A percentile compares a stretch with the other conserved stretches of the same genome.
Evolutionary conservation across 2,113 vertebrate genomes (phyloP).

Genomic region (Syrmaticus mikado): DNA sequence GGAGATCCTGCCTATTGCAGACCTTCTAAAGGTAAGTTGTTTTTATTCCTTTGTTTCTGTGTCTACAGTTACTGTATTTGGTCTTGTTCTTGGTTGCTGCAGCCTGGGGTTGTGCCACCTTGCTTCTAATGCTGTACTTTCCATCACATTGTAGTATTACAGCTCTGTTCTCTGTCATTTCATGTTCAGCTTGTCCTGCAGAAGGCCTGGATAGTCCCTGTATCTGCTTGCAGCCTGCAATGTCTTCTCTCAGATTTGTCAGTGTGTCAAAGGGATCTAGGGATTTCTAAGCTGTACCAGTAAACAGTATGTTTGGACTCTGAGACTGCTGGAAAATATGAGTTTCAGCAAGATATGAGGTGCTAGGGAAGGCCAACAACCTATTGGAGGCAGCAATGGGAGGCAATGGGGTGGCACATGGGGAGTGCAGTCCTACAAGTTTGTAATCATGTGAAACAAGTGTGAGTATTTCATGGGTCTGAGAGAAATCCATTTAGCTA

Average conservation of each 20-base stretch:
- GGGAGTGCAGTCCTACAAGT: not conserved
- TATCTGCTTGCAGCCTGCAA: not conserved
- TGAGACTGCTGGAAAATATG: not conserved
- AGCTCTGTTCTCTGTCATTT: not conserved
- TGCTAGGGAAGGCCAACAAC: not conserved
- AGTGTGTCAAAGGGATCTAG: not conserved
- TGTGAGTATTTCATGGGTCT: not conserved
- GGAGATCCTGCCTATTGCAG: too few species aligned
- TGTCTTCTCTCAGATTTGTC: not conserved
- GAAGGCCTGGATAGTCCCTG: not conserved
- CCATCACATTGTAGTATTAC: too few species aligned
- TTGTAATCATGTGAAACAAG: not conserved
- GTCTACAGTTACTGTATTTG: too few species aligned
- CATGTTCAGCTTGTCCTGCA: not conserved
- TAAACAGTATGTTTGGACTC: fast-evolving
- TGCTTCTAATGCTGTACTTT: too few species aligned
- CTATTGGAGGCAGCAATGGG: not conserved
- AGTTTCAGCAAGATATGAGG: not conserved
- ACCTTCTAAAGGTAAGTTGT: too few species aligned
- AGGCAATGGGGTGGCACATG: not conserved
- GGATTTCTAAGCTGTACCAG: not conserved
- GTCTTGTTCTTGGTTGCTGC: too few species aligned
- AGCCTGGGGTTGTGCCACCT: too few species aligned
- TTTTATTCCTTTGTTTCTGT: too few species aligned
- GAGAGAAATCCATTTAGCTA: not conserved